Evolutionary conservation across 2,797 vertebrate species (phyloP), one percentile per base, ranked within the genome.

Genomic region (Pseudochirops cupreus): DNA sequence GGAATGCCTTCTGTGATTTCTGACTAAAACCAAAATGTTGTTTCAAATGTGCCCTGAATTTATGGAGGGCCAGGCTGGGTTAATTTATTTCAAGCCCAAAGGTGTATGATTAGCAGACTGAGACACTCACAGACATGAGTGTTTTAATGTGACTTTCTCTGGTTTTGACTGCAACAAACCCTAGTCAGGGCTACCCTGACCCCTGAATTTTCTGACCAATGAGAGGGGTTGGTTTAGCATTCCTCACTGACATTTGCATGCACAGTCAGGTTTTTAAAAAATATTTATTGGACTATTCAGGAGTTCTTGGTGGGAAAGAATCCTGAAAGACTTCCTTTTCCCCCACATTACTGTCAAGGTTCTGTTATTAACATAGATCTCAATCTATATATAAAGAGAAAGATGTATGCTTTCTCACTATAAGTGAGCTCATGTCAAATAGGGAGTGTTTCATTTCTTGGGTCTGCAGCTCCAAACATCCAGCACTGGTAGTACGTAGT

Each of bases 1-100:
- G 92, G 98, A 97, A 97, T 67, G 93, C 93, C 93, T 97, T 97
- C 97, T 97, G 39, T 62, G 96, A 92, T 97, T 97, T 93, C 91
- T 54, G 56, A 91, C 39, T 21, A 18, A 96, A 87, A 56, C 58
- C 33, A 95, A 91, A 97, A 97, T 92, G 93, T 93, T 96, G 90
- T 5, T 91, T 91, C 52, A 21, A 91, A 18, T 29, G 29, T 92
- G 92, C 87, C 28, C 57, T 94, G 82, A 92, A 91, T 58, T 91
- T 29, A 56, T 74, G 21, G 12, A 55, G 57, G 52, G n/a, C 50
- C 14, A 56, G 90, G 90, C 74, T 90, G 59, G 50, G 55, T 58
- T 56, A 91, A 93, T 82, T 93, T 54, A 92, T 96, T 92, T 56
- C 92, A 94, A 93, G 55, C 89, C 82, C 67, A 55, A 13, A 4